Conservation (phyloP, 2,797 vertebrate genomes). For the Acanthis flammea region DNA sequence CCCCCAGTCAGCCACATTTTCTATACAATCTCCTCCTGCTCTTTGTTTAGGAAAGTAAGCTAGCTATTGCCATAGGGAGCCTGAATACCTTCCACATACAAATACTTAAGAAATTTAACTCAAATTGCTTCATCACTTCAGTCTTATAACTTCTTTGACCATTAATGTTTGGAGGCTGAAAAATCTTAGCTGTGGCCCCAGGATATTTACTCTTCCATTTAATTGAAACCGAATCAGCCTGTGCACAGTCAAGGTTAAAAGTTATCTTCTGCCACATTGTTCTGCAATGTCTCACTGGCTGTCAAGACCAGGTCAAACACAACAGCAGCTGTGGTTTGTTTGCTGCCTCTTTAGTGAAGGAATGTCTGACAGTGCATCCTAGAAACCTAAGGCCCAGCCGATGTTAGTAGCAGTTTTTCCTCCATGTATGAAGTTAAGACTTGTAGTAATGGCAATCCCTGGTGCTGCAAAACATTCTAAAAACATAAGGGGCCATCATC, state of each 20-base stretch:
- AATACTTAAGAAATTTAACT: neutral
- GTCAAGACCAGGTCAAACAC: neutral
- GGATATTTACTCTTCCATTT: neutral
- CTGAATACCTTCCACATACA: neutral
- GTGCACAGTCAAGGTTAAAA: constrained; percentile 20
- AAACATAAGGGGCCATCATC: neutral
- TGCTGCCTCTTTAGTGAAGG: neutral
- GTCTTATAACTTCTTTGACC: neutral
- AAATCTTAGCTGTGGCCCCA: neutral
- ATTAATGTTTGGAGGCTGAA: neutral
- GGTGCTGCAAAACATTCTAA: neutral
- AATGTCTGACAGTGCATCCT: neutral
- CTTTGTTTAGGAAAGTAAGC: neutral
- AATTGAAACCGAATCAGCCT: neutral
- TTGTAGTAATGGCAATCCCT: neutral
- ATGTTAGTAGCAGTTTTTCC: neutral
- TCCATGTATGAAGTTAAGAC: neutral
- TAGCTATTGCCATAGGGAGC: neutral
- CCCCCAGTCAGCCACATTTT: neutral
- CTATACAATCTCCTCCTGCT: neutral
- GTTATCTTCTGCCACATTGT: constrained; percentile 31
- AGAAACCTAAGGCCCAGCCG: neutral
- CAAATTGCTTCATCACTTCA: neutral
- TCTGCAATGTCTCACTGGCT: constrained; percentile 15
- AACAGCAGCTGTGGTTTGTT: neutral